Percentiles rank a stretch among this genome's conserved stretches.
Conservation (phyloP, 2,797 vertebrate species). For the Catamblyrhynchus diadema region DNA sequence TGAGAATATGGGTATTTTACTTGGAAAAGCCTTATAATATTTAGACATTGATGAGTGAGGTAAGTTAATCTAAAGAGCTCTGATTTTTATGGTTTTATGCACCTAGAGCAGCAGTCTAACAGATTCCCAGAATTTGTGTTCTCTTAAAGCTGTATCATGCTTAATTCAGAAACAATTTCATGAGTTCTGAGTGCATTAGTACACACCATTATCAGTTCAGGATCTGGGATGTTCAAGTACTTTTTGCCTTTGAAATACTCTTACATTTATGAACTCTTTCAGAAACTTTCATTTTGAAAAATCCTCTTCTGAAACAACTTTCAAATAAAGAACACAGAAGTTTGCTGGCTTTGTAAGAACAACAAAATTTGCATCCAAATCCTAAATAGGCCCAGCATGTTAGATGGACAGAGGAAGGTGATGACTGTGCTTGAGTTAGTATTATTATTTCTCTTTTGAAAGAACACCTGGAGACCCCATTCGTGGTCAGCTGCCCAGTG, state of each 20-base stretch:
- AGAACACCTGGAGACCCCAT: not conserved
- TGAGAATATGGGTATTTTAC: not conserved
- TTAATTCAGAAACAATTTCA: not conserved
- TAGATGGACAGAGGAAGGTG: not conserved
- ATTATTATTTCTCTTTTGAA: not conserved
- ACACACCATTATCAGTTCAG: not conserved
- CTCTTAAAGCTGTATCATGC: not conserved
- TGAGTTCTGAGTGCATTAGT: not conserved
- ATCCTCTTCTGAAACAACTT: not conserved
- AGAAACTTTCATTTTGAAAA: not conserved
- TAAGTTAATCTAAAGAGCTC: not conserved
- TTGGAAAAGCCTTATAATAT: not conserved
- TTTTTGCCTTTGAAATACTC: not conserved
- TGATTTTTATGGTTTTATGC: not conserved
- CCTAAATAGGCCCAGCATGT: accelerated
- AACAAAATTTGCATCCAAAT: not conserved
- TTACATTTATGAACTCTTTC: not conserved
- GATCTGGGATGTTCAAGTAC: not conserved
- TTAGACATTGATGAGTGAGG: not conserved
- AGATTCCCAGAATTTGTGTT: not conserved
- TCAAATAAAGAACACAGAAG: not conserved
- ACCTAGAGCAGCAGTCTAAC: not conserved
- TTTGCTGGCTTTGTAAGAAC: not conserved
- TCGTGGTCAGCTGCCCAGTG: not conserved
- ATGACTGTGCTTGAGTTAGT: not conserved